Base-by-base conservation (phyloP, 2,888 invertebrate genomes). In the Drosophila robusta region DNA sequence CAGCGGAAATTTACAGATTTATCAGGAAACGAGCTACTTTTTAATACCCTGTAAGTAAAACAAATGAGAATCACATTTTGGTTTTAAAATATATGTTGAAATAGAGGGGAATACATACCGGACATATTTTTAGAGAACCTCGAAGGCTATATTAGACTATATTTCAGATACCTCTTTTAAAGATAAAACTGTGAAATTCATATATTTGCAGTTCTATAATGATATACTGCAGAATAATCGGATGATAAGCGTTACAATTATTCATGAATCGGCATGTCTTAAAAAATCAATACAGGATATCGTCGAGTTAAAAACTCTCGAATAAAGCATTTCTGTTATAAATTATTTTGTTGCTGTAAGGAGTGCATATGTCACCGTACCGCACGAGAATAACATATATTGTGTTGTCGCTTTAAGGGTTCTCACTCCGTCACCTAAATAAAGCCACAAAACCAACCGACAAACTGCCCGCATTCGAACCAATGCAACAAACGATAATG, bases 391-490 rank as follows among this genome's bases (percentile, higher is more conserved):
- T 60, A 14, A 18, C 51, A 52, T 57, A 18, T 55, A 70, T 68
- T 70, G 61, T 61, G 64, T 62, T 66, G 66, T 51, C 64, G 57
- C 77, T 61, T 78, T 52, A 75, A 73, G 47, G 26, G 34, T 46
- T 51, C 41, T 45, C 46, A 41, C 52, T 44, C 14, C 60, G 58
- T 70, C 78, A 70, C 74, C 78, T 60, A 52, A 52, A 64, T 55
- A 16, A 47, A 42, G 45, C 63, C 65, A 51, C 65, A 63, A 57
- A 62, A 39, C 26, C 44, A 55, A 58, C 57, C 75, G 50, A 79
- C 75, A 64, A 71, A 45, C 78, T 76, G 78, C 34, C 63, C 77
- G 55, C 80, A 76, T 64, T 39, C 24, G 42, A 66, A 42, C 51
- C 67, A 61, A 72, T 47, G 51, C 24, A 51, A 45, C 55, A 50